phyloP scores from a whole-genome alignment of 92 coral and sea anemone genomes.

The Bergia puertoricense region DNA sequence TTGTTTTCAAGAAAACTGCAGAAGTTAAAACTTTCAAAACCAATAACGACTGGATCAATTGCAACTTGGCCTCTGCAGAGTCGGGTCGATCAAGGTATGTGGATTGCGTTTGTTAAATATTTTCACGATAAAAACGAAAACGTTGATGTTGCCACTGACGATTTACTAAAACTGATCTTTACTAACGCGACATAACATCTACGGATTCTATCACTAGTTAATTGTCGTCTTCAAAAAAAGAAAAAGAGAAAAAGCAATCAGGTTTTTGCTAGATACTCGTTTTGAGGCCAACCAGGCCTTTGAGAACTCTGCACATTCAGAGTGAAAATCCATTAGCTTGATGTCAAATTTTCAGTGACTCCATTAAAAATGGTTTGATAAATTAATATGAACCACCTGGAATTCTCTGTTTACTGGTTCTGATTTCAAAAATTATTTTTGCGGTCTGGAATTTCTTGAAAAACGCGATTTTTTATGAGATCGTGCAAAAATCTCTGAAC shows the following conservation, averaged over 20 bases:
- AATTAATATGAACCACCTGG: too few relatives aligned
- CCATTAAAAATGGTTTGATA: too few relatives aligned
- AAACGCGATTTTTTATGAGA: too few relatives aligned
- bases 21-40: not conserved
- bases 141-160: not conserved
- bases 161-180: too few relatives aligned
- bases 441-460: too few relatives aligned
- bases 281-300: not conserved
- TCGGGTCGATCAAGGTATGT: not conserved
- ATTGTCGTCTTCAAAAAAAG: not conserved
- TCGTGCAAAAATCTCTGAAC: too few relatives aligned
- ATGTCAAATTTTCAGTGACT: too few relatives aligned
- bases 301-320: not conserved
- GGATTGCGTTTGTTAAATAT: not conserved
- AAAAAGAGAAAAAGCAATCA: not conserved
- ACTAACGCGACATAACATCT: not conserved
- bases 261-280: not conserved
- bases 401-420: too few relatives aligned
- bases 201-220: not conserved
- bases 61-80: not conserved
- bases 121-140: not conserved
- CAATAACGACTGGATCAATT: not conserved
- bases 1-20: not conserved
- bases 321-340: too few relatives aligned
- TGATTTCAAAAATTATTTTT: too few relatives aligned